Conservation (phyloP, 2,797 vertebrate species). For the Diglossa cyanea region DNA sequence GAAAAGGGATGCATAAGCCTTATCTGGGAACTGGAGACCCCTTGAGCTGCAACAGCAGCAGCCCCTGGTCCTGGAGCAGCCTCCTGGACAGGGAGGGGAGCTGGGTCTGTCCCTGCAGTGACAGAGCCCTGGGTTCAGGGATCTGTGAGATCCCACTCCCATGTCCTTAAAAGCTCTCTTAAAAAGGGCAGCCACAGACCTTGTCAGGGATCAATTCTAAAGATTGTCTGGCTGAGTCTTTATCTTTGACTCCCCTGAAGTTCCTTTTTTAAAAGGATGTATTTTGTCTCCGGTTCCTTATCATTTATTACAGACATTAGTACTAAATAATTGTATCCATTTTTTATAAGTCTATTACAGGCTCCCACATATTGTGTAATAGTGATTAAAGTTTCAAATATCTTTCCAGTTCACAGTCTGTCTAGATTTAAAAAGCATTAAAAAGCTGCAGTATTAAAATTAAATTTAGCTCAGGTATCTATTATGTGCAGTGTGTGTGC, state of each 20-base stretch:
- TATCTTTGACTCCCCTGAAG: not conserved
- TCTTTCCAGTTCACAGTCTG: constrained; percentile 22
- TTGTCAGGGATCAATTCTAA: not conserved
- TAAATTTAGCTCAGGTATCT: constrained; percentile 38
- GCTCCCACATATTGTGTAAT: constrained; percentile 22
- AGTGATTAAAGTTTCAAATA: constrained; percentile 59
- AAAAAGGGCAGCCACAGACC: not conserved
- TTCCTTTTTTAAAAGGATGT: not conserved
- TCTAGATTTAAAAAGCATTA: constrained; percentile 40
- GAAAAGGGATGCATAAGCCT: not conserved
- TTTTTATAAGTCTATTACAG: constrained; percentile 60
- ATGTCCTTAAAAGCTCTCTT: constrained; percentile 54
- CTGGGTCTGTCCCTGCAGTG: not conserved
- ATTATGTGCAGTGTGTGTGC: not conserved
- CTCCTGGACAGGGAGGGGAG: not conserved
- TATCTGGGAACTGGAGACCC: not conserved
- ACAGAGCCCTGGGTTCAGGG: not conserved
- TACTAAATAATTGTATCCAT: constrained; percentile 44
- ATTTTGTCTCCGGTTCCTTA: constrained; percentile 13
- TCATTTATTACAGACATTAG: constrained; percentile 29
- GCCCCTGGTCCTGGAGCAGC: not conserved
- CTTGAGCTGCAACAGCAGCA: not conserved
- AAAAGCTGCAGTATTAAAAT: constrained; percentile 37
- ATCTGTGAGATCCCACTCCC: not conserved
- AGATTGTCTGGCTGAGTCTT: not conserved